Percentiles rank a stretch among this genome's conserved stretches.
These are phyloP conservation scores for Rhinichthys klamathensis DNA, from an alignment of 2,113 vertebrate species.

Conservation along the genomic window DNA sequence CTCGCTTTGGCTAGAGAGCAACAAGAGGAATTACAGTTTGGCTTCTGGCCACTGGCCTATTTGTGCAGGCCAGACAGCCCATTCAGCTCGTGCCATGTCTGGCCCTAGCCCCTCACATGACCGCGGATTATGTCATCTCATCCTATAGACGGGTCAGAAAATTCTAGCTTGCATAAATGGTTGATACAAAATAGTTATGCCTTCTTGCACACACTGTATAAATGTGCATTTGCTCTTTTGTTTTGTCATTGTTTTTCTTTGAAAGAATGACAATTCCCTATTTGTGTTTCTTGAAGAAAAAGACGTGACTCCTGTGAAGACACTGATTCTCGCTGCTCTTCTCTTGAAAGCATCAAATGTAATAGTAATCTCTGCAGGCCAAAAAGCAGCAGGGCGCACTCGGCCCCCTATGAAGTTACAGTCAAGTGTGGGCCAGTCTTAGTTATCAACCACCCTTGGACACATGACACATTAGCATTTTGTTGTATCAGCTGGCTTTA, in stretches of 20 bases:
- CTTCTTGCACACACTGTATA: neutral
- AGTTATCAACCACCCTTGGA: slow-evolving; percentile 26
- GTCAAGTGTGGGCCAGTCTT: neutral
- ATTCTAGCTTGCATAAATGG: neutral
- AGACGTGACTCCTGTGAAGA: neutral
- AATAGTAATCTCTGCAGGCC: slow-evolving; percentile 44
- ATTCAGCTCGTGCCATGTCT: slow-evolving; percentile 40
- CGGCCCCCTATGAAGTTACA: slow-evolving; percentile 24
- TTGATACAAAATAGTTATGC: neutral
- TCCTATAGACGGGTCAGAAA: neutral
- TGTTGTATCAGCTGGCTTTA: slow-evolving; percentile 41
- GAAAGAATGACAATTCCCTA: neutral
- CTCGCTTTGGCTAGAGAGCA: slow-evolving; percentile 43
- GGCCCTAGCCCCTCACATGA: neutral
- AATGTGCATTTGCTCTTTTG: neutral
- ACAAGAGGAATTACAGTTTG: slow-evolving; percentile 37
- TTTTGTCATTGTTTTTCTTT: slow-evolving; percentile 2
- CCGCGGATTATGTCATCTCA: neutral
- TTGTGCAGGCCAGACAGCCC: slow-evolving; percentile 26
- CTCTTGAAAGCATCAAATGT: slow-evolving; percentile 39
- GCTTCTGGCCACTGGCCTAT: slow-evolving; percentile 49
- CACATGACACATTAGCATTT: slow-evolving; percentile 8
- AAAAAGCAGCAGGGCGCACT: slow-evolving; percentile 49
- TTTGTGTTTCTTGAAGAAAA: neutral
- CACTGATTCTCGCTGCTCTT: slow-evolving; percentile 2